Base-by-base conservation (phyloP, 2,797 vertebrate species). In the Iguana delicatissima region DNA sequence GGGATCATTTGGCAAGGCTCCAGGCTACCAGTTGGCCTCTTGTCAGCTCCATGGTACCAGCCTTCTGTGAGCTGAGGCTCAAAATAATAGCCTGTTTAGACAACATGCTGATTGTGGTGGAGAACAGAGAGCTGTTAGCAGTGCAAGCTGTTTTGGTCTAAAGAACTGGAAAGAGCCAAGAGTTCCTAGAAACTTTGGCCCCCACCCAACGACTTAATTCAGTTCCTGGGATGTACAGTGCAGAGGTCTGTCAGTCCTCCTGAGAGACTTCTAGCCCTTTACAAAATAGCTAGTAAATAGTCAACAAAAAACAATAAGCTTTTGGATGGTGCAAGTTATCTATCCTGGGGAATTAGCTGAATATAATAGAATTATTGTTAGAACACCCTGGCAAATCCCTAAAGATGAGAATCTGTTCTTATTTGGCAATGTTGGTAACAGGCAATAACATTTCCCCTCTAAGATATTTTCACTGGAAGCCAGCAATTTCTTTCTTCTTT, bases 31-130 rank as follows among this genome's bases (percentile, higher is more conserved):
- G 93, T 95, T 96, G 95, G 93, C 93, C 77, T 95, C 84, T 88
- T 89, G 93, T 93, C 94, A 94, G 93, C 95, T 96, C 95, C 93
- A 93, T 96, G 94, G 94, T 91, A 95, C 94, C 93, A 94, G 92
- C 84, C 89, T 93, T 91, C 94, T 93, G 92, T 91, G 89, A 88
- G 84, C 0, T 4, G 90, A 64, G 42, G 72, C 82, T 92, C 0
- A 0, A 92, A 84, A 95, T 92, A 95, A 95, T 93, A 94, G 93
- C 72, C 85, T 95, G 91, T 95, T 95, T 96, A 95, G 96, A 95
- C 95, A 94, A 95, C 95, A 95, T 80, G 92, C 93, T 95, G 95
- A 93, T 93, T 93, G 80, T 94, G 90, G 94, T 85, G 88, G 87
- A 93, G 94, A 95, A 86, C 91, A 93, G 92, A 95, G 35, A 89